Base-by-base conservation (phyloP, 2,113 vertebrate genomes). In the Alces alces region DNA sequence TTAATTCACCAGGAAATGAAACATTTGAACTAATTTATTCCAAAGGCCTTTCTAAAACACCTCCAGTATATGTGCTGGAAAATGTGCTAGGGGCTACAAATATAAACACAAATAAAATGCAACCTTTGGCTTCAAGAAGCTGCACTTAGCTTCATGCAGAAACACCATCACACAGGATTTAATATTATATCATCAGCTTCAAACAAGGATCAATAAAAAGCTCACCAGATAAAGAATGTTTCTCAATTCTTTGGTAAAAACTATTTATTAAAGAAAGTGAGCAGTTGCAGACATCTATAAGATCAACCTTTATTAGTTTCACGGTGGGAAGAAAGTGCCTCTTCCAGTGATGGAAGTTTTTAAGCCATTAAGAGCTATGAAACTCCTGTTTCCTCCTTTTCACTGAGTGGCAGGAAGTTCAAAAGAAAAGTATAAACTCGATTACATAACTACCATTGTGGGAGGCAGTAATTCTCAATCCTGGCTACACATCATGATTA, bases 1-100 rank as follows among this genome's bases (percentile, higher is more conserved):
- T 86, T 33, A 73, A 86, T 89, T 95, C 66, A 86, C 70, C 70
- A 92, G 61, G 85, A 97, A 96, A 93, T 89, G 73, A 85, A 97
- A 87, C 64, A 87, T 60, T 47, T 86, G 89, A 96, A 90, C 88
- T 66, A 55, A 55, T 39, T 58, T 85, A 96, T 57, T 91, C 82
- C 91, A 70, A 96, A 96, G n/a, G 61, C 90, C 92, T 70, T 89
- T 85, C 85, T n/a, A 61, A 86, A 96, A 84, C 28, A 88, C 47
- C 70, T 58, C n/a, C 33, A 54, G 95, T 85, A 28, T 28, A 86
- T 4, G 47, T 50, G 28, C 84, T 21, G 6, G 58, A 57, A 86
- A 86, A 36, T 54, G 23, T 28, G 45, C 55, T 39, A 43, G 28
- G 57, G 47, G 58, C 60, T 55, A 17, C 80, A 93, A 84, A 70